Conservation (phyloP, 2,113 vertebrate species). For the Glareola pratincola region DNA sequence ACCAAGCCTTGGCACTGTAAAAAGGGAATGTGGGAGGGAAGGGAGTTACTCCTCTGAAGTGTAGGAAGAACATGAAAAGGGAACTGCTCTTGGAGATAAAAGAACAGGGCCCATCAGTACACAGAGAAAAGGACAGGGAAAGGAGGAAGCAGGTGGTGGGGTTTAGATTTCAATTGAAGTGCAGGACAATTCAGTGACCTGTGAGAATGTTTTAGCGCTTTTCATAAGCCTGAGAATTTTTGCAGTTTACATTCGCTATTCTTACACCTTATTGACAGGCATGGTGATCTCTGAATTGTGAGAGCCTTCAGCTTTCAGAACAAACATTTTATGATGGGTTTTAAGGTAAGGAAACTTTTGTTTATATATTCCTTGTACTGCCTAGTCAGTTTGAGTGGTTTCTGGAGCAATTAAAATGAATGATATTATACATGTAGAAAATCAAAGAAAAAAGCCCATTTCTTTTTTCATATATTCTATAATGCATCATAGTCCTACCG, state of each 20-base stretch:
- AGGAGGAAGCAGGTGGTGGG: background rate
- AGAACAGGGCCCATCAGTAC: background rate
- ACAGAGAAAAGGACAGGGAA: background rate
- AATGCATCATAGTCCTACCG: background rate
- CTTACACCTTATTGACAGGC: background rate
- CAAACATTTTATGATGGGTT: background rate
- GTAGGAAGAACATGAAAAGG: background rate
- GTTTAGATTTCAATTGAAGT: slow-evolving; percentile 32
- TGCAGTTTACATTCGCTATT: background rate
- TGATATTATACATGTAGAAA: background rate
- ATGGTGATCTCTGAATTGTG: background rate
- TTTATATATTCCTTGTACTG: background rate
- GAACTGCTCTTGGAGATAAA: background rate
- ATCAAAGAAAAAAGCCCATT: background rate
- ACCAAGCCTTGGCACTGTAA: background rate
- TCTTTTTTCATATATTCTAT: background rate
- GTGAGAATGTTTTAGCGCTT: background rate
- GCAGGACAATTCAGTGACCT: slow-evolving; percentile 6
- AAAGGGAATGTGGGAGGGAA: background rate
- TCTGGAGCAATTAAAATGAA: background rate
- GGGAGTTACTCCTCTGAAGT: slow-evolving; percentile 2
- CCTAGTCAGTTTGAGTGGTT: background rate
- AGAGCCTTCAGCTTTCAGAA: background rate
- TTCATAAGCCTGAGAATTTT: background rate
- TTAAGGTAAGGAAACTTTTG: background rate